Percentiles rank a stretch among this genome's conserved stretches.
Conservation (phyloP, 2,113 vertebrate genomes). For the Muntiacus reevesi region DNA sequence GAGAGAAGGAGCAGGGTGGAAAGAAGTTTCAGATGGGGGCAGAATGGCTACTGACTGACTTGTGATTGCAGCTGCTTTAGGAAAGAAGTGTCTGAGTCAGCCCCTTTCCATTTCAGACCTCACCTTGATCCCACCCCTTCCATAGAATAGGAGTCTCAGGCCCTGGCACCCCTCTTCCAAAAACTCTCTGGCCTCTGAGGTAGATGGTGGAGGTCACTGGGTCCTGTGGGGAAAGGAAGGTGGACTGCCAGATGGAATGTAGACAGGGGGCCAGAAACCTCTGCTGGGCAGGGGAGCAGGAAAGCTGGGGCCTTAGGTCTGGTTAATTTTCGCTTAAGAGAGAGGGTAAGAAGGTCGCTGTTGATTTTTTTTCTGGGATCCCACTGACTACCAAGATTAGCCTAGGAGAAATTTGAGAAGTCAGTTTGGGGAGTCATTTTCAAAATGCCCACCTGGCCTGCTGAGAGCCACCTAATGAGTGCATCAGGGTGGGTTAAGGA, state of each 20-base stretch:
- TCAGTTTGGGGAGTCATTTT: constrained; percentile 9
- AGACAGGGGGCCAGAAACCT: not conserved
- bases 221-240: not conserved
- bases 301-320: not conserved
- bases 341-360: constrained; percentile 22
- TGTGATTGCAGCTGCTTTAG: not conserved
- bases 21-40: constrained; percentile 3
- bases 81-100: not conserved
- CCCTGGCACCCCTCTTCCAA: not conserved
- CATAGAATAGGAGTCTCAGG: not conserved
- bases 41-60: constrained; percentile 23
- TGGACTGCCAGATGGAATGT: constrained; percentile 33
- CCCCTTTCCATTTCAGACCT: not conserved
- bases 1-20: not conserved
- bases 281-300: not conserved
- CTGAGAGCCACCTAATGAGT: constrained; percentile 24
- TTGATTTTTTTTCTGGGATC: not conserved
- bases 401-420: constrained; percentile 46
- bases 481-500: constrained; percentile 26
- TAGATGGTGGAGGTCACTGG: not conserved
- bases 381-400: constrained; percentile 34
- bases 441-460: constrained; percentile 27
- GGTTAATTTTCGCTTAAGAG: constrained; percentile 41
- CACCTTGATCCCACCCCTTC: not conserved
- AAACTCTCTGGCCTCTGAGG: constrained; percentile 9